Evolutionary conservation across 2,113 vertebrate genomes (phyloP).

Genomic region (Dipodomys stephensi): DNA sequence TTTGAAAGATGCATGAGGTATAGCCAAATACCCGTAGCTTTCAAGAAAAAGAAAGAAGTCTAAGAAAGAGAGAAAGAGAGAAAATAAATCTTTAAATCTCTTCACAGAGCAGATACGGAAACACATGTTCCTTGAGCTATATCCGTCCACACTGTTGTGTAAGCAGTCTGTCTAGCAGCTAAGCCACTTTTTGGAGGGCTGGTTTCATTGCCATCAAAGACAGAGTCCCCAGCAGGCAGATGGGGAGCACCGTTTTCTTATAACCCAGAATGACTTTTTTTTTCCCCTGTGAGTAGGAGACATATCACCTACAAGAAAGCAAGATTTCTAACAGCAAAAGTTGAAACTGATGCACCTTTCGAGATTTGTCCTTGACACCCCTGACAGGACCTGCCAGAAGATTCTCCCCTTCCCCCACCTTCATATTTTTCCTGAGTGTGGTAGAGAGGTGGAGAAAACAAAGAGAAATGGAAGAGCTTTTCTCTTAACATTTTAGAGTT

Average conservation of each 20-base stretch:
- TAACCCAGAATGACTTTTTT: background rate
- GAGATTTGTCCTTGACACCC: background rate
- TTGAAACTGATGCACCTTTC: background rate
- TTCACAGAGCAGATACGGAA: background rate
- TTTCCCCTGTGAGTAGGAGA: background rate
- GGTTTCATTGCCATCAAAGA: background rate
- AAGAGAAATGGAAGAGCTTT: background rate
- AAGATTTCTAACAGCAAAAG: background rate
- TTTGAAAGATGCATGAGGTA: background rate
- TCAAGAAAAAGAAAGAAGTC: background rate
- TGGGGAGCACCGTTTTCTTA: background rate
- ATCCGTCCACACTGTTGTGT: background rate
- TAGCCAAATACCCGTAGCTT: background rate
- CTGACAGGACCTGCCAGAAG: background rate
- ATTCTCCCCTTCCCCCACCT: background rate
- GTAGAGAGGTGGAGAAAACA: too few relatives aligned
- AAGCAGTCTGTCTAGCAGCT: conserved; percentile 22
- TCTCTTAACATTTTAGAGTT: background rate
- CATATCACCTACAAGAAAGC: background rate
- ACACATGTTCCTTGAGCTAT: background rate
- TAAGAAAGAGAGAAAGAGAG: background rate
- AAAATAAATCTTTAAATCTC: background rate
- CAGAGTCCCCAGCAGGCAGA: background rate
- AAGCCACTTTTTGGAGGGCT: background rate
- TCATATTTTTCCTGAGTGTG: background rate